Conservation (phyloP, 2,113 vertebrate species). For the Ailuropoda melanoleuca region DNA sequence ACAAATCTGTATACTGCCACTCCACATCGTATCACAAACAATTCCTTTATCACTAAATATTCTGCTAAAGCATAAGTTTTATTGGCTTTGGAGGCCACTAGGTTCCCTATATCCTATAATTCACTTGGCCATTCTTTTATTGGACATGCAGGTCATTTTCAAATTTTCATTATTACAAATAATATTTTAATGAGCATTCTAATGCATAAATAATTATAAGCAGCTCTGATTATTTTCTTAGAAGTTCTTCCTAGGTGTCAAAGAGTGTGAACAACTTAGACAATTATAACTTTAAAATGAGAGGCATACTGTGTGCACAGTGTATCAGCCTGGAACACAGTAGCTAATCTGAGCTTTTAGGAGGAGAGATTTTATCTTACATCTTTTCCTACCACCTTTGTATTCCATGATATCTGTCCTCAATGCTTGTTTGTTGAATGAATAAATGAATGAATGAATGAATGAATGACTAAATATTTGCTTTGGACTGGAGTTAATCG, state of each 20-base stretch:
- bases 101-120: not conserved
- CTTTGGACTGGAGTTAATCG: not conserved
- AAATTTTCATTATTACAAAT: not conserved
- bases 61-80: not conserved
- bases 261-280: not conserved
- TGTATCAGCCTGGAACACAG: not conserved
- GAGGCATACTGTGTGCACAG: not conserved
- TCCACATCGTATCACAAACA: not conserved
- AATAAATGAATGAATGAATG: no score
- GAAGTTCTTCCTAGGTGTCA: not conserved
- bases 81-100: not conserved
- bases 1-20: not conserved
- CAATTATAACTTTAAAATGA: not conserved
- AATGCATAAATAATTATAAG: constrained; percentile 1
- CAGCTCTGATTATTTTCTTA: constrained; percentile 32
- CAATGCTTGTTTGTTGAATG: not conserved
- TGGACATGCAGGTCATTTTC: not conserved
- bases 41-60: not conserved
- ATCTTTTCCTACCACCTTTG: not conserved
- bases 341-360: not conserved
- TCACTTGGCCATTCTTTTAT: not conserved
- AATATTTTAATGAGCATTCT: not conserved
- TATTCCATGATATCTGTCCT: not conserved
- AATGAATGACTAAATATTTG: not conserved
- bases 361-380: not conserved